Conservation (phyloP, 2,888 invertebrate species). For the Ephialtes manifestator region DNA sequence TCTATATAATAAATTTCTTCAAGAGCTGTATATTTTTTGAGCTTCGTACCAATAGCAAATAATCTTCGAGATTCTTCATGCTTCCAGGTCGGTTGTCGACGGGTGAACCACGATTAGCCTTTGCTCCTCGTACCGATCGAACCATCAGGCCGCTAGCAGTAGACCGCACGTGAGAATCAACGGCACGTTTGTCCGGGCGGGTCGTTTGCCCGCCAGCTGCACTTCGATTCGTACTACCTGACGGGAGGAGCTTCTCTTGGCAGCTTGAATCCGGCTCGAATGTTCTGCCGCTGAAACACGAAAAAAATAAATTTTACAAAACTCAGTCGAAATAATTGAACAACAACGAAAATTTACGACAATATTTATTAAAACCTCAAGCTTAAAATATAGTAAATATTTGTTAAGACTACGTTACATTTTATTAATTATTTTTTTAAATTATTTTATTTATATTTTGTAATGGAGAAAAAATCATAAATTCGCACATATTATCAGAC, state of each 20-base stretch:
- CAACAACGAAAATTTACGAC: neutral
- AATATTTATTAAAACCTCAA: no score
- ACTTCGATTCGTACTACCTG: constrained; percentile 50
- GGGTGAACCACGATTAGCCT: constrained; percentile 46
- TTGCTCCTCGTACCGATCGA: constrained; percentile 62
- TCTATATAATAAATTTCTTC: neutral
- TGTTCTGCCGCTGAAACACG: constrained; percentile 54
- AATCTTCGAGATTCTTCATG: constrained; percentile 48
- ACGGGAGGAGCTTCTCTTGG: constrained; percentile 48
- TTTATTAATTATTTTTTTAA: neutral
- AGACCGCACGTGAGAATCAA: constrained; percentile 65
- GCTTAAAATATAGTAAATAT: no score
- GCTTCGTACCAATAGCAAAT: constrained; percentile 57
- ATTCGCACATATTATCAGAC: no score
- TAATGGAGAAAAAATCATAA: no score
- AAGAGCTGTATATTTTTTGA: neutral
- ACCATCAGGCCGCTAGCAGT: constrained; percentile 48
- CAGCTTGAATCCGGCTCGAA: constrained; percentile 35
- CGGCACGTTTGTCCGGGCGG: constrained; percentile 62
- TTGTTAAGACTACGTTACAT: no score
- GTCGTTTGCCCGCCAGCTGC: constrained; percentile 68
- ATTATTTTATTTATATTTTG: neutral
- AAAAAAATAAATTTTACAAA: neutral
- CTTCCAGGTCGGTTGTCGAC: constrained; percentile 37
- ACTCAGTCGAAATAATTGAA: neutral